Percentiles rank a stretch among this genome's conserved stretches.
phyloP scores from a whole-genome alignment of 2,113 vertebrate genomes.

The Cyphomyrus discorhynchus region DNA sequence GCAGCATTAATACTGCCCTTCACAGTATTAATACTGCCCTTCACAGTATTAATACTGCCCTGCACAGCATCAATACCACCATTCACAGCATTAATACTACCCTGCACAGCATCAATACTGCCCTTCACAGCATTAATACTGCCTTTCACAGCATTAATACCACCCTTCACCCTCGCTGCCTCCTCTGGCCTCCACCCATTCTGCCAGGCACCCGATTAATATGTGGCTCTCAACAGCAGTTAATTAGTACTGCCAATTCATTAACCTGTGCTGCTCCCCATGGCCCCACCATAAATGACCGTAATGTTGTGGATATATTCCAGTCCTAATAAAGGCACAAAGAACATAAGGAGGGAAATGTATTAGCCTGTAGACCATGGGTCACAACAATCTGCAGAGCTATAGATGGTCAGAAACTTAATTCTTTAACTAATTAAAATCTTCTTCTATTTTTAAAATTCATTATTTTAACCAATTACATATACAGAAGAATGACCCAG shows the following conservation, averaged over 20 bases:
- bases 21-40: neutral
- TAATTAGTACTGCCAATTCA: slow-evolving; percentile 97
- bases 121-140: neutral
- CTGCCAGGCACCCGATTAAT: slow-evolving; percentile 80
- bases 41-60: neutral
- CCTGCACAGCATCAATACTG: neutral
- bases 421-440: neutral
- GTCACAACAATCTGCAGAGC: slow-evolving; percentile 47
- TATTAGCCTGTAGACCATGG: slow-evolving; percentile 47
- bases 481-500: neutral
- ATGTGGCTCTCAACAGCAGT: slow-evolving; percentile 90
- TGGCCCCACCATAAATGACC: slow-evolving; percentile 66
- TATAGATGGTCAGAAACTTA: slow-evolving; percentile 8
- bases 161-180: slow-evolving; percentile 18
- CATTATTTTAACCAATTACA: neutral
- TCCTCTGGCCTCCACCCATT: slow-evolving; percentile 26
- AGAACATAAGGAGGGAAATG: slow-evolving; percentile 62
- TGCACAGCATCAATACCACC: neutral
- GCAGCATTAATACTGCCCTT: neutral
- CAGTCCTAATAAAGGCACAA: slow-evolving; percentile 65
- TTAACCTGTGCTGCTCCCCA: slow-evolving; percentile 80
- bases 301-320: slow-evolving; percentile 66
- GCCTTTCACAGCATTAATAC: neutral
- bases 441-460: neutral
- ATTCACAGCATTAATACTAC: neutral